Conservation (phyloP, 2,113 vertebrate species). For the Coptodon rendalli region DNA sequence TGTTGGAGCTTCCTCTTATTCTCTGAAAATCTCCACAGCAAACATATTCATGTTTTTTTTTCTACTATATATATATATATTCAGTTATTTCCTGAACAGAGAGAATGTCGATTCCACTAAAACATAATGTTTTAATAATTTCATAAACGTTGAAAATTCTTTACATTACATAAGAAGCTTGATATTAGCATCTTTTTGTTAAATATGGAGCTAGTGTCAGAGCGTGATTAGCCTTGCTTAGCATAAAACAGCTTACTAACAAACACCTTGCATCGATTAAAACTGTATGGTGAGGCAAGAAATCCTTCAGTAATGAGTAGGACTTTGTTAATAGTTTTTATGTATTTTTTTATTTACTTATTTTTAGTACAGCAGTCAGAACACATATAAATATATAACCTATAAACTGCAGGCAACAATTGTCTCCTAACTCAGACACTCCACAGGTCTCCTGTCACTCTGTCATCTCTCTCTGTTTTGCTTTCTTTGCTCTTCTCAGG, state of each 20-base stretch:
- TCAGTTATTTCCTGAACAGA: not conserved
- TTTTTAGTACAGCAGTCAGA: not conserved
- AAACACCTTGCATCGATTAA: not conserved
- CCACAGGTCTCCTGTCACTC: not conserved
- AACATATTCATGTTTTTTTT: not conserved
- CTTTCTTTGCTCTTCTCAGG: slow-evolving; percentile 63
- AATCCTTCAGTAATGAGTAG: not conserved
- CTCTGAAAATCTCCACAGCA: not conserved
- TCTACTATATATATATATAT: not conserved
- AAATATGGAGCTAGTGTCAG: not conserved
- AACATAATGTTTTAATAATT: not conserved
- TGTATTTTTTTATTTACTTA: not conserved
- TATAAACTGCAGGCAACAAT: not conserved
- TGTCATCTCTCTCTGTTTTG: not conserved
- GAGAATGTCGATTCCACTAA: not conserved
- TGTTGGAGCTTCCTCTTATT: not conserved
- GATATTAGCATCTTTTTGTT: not conserved
- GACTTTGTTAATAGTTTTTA: not conserved
- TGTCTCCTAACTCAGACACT: not conserved
- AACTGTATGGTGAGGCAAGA: not conserved
- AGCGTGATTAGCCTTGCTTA: not conserved
- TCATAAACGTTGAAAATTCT: not conserved
- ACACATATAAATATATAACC: not conserved
- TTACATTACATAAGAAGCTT: not conserved
- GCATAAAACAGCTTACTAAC: not conserved